Percentiles rank a stretch among this genome's conserved stretches.
phyloP scores from a whole-genome alignment of 2,888 invertebrate genomes.

The Rhimphoctona megacephalus region DNA sequence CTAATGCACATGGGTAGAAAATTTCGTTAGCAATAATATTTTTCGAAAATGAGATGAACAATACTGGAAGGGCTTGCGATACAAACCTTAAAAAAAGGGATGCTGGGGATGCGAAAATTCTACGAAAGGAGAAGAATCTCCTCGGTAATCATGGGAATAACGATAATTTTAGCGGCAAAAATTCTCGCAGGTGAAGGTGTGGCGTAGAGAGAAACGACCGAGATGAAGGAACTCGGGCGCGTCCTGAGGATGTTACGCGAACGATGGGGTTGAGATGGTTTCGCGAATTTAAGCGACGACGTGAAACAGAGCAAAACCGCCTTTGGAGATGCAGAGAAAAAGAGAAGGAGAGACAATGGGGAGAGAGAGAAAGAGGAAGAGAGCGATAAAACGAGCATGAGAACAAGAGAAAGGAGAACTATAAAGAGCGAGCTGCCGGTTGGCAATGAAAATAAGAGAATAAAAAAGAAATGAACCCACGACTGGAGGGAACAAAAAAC shows the following conservation, averaged over 20 bases:
- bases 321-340: conserved; percentile 26
- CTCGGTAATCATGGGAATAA: conserved; percentile 73
- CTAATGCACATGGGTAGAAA: too few species aligned
- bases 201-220: conserved; percentile 42
- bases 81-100: conserved; percentile 6
- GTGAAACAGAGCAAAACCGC: conserved; percentile 51
- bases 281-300: conserved; percentile 47
- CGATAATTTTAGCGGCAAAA: conserved; percentile 73
- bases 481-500: conserved; percentile 74
- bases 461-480: conserved; percentile 42
- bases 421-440: conserved; percentile 66
- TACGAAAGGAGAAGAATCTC: conserved; percentile 45
- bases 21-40: not conserved
- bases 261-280: conserved; percentile 45
- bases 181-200: conserved; percentile 65
- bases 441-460: conserved; percentile 66
- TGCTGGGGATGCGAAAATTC: conserved; percentile 42
- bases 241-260: conserved; percentile 26
- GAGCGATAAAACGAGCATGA: conserved; percentile 22
- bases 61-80: conserved; percentile 25
- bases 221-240: conserved; percentile 45
- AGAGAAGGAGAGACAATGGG: conserved; percentile 20
- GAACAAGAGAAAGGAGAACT: conserved; percentile 61
- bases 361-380: conserved; percentile 13
- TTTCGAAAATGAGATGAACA: not conserved